Conservation (phyloP, 2,113 vertebrate species). For the Eptatretus burgeri region DNA sequence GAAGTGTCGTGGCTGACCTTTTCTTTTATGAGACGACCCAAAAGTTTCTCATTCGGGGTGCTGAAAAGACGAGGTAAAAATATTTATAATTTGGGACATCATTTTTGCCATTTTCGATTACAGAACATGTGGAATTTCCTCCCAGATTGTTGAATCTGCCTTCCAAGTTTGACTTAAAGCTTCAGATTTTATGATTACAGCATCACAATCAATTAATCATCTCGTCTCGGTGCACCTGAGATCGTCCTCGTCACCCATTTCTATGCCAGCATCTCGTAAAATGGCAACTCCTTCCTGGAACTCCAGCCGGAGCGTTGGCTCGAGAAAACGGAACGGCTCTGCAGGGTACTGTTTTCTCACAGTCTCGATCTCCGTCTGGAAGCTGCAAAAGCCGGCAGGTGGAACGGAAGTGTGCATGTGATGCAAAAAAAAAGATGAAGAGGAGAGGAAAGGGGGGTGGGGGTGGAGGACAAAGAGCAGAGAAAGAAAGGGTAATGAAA, state of each 20-base stretch:
- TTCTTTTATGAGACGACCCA: slow-evolving; percentile 79
- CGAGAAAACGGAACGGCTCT: slow-evolving; percentile 89
- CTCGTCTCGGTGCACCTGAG: slow-evolving; percentile 33
- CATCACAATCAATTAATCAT: background rate
- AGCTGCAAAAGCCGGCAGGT: slow-evolving; percentile 18
- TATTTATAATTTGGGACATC: too few relatives aligned
- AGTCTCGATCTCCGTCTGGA: slow-evolving; percentile 73
- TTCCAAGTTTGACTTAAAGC: background rate
- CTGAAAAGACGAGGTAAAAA: slow-evolving; percentile 17
- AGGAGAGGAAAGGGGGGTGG: too few relatives aligned
- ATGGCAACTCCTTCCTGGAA: slow-evolving; percentile 59
- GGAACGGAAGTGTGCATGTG: too few relatives aligned
- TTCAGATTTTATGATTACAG: slow-evolving; percentile 5
- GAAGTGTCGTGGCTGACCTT: slow-evolving; percentile 29
- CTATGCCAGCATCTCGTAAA: slow-evolving; percentile 58
- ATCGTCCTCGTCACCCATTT: slow-evolving; percentile 92
- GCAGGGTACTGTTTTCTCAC: slow-evolving; percentile 67
- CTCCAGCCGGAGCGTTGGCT: slow-evolving; percentile 72
- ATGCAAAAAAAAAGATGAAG: too few relatives aligned
- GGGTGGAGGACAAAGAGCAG: too few relatives aligned
- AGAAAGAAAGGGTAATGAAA: too few relatives aligned
- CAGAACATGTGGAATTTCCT: too few relatives aligned
- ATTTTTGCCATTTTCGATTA: too few relatives aligned
- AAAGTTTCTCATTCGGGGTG: slow-evolving; percentile 83
- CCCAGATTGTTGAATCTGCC: background rate